phyloP scores from a whole-genome alignment of 2,888 invertebrate species.

The Drosophila nr. medialis region DNA sequence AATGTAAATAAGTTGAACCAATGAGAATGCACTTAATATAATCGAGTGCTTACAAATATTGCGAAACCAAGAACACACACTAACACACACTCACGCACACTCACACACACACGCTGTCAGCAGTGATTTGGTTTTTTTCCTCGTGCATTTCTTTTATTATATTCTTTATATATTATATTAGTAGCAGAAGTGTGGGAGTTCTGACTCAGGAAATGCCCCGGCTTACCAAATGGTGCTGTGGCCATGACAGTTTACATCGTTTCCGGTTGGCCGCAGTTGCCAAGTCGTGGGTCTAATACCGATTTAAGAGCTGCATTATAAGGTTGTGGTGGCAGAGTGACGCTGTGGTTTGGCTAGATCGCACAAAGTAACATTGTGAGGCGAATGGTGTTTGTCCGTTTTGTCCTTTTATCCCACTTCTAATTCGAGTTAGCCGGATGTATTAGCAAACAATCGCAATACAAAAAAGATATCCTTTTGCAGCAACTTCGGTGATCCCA shows the following conservation, averaged over 20 bases:
- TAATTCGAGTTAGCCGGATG: background rate
- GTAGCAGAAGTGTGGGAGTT: background rate
- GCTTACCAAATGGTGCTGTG: background rate
- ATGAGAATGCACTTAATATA: constrained; percentile 6
- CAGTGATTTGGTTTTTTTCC: background rate
- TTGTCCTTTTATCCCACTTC: background rate
- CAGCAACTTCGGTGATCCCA: background rate
- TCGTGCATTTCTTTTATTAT: background rate
- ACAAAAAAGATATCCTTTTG: background rate
- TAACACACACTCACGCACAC: background rate
- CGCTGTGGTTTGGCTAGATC: background rate
- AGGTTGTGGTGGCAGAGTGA: background rate
- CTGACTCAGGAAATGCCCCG: background rate
- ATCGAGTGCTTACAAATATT: background rate
- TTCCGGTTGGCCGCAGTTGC: background rate
- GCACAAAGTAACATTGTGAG: background rate
- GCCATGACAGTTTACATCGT: constrained; percentile 1
- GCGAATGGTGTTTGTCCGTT: background rate
- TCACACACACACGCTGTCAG: background rate
- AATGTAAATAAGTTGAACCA: background rate
- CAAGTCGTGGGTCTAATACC: background rate
- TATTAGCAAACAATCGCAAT: background rate
- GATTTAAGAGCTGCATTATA: too few species aligned
- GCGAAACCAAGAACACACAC: background rate
- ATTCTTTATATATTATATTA: background rate